These are phyloP conservation scores for Sebastes trivittatus DNA, from an alignment of 2,797 vertebrate genomes.

Conservation along the genomic window DNA sequence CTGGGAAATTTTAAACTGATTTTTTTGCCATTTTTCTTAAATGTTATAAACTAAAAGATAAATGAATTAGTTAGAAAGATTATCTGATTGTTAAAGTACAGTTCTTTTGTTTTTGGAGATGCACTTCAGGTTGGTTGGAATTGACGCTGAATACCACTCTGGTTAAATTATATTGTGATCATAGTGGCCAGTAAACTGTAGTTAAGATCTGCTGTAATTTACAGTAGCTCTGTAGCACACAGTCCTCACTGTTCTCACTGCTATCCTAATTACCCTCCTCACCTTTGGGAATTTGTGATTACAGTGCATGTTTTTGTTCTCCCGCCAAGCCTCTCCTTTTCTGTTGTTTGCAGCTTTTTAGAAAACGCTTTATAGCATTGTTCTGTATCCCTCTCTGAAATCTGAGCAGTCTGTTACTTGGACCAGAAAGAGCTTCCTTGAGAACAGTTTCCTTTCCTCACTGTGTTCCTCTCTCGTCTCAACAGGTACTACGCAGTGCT, in stretches of 20 bases:
- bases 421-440: background rate
- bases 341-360: slow-evolving; percentile 34
- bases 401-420: slow-evolving; percentile 2
- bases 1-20: background rate
- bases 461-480: background rate
- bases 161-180: background rate
- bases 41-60: background rate
- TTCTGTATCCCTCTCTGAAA: slow-evolving; percentile 16
- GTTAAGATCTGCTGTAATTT: background rate
- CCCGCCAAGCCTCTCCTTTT: slow-evolving; percentile 6
- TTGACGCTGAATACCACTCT: background rate
- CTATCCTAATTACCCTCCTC: slow-evolving; percentile 37
- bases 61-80: background rate
- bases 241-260: slow-evolving; percentile 36
- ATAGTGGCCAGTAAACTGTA: background rate
- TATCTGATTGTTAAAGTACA: background rate
- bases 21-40: background rate
- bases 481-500: slow-evolving; percentile 96
- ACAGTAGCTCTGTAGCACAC: slow-evolving; percentile 7
- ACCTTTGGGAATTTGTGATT: slow-evolving; percentile 51
- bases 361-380: slow-evolving; percentile 12
- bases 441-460: slow-evolving; percentile 9
- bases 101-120: background rate
- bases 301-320: slow-evolving; percentile 50
- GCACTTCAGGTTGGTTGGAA: background rate